Base-by-base conservation (phyloP, 2,888 invertebrate species). In the Eulithis prunata region DNA sequence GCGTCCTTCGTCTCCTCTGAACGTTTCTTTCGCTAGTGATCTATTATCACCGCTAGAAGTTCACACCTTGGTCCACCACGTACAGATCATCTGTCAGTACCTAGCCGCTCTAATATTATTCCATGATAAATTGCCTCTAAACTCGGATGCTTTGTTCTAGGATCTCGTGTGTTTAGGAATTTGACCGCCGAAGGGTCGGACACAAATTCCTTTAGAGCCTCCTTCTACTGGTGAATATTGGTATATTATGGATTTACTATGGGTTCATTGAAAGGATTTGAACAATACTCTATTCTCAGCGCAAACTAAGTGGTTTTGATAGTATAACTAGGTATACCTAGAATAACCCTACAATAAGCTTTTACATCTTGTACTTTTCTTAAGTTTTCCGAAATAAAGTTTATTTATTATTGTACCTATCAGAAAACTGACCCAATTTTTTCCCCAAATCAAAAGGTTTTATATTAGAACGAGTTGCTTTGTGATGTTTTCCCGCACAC, bases 71-170 rank as follows among this genome's bases (percentile, higher is more conserved):
- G 2, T 10, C 38, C 54, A 41, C 28, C 47, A 49, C 0, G 12
- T 21, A 49, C n/a, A n/a, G 36, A 46, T 62, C 62, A 53, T 58
- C 61, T 55, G 52, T 53, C 57, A 60, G 49, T 57, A 52, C 45
- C 57, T 45, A 52, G 28, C 62, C 47, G 54, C 64, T 75, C 72
- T 71, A 78, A 80, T 79, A 76, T 78, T 77, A 74, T 78, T 77
- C 69, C 72, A 75, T 79, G 78, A 80, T 77, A 78, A 77, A 77
- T 77, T 71, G 66, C 66, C 64, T 12, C 66, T 66, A 45, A 64
- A 63, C 67, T 66, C 64, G 59, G 56, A 63, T 57, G 73, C 74
- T 73, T 75, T 72, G 76, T 75, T 68, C 73, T 66, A 53, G 63
- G 61, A 58, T 64, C 65, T 66, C 51, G 67, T 62, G 66, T 58